Evolutionary conservation across 2,888 invertebrate genomes (phyloP), one percentile per base, ranked within the genome.

Genomic region (Hyles lineata): DNA sequence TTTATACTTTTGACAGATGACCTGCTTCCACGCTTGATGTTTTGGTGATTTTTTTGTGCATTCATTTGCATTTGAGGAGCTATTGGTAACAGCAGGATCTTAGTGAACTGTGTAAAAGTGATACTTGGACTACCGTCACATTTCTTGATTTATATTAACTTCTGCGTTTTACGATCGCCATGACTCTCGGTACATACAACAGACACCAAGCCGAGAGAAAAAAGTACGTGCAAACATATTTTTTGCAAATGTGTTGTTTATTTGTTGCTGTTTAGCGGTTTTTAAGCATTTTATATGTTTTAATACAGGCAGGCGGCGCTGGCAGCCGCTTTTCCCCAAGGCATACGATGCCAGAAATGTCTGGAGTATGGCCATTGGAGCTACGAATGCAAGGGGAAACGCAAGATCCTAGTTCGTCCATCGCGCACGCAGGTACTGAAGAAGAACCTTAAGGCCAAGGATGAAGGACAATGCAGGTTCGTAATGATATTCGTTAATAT

Each of bases 291-390:
- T 73, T 71, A 32, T 63, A 60, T 73, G 32, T 25, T 70, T n/a
- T 72, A 74, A 67, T 75, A 11, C 81, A 96, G 96, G 80, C 95
- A 95, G 83, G 96, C 95, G 72, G 96, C 96, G 75, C 90, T 96
- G 84, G 95, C 96, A 52, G 95, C 96, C 21, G 95, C 96, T 0
- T 97, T 96, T 88, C 97, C 97, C 0, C 96, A 97, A 89, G 97
- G 97, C 17, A 96, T 97, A 75, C 96, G 97, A 32, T 99, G 99
- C 87, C 99, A 99, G 89, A 99, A 98, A 92, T 99, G 99, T 86
- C 92, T 98, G 70, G 97, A 98, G 90, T 96, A 96, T 85, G 99
- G 99, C 0, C 99, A 99, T 88, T 99, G 98, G 98, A 98, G 98
- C 75, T 99, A 98, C 84, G 98, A 98, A 89, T 99, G 99, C 87